Base-by-base conservation (phyloP, 2,888 invertebrate genomes). In the Cenopis cana region DNA sequence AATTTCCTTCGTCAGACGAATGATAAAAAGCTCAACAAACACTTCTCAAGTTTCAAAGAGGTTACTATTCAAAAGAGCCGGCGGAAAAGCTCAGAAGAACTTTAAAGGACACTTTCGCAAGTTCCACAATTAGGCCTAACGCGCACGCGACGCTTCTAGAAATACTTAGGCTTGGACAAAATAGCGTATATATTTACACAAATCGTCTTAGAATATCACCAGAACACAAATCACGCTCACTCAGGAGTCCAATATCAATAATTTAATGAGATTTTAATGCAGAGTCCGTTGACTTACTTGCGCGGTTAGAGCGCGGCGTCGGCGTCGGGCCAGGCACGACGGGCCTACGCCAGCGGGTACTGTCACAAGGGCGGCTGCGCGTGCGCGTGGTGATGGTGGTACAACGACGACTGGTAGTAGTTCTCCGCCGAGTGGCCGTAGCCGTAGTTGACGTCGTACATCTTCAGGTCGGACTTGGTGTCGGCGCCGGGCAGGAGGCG, bases 351-450 rank as follows among this genome's bases (percentile, higher is more conserved):
- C 94, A 97, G 94, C 81, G 97, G 97, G 87, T 97, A 97, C 94
- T 97, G 97, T 97, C 97, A 97, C 97, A 97, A 97, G 89, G 97
- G 96, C 87, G 97, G 96, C 85, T 97, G 96, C 81, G 96, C 95
- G 82, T 94, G 94, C 81, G 96, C 95, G 83, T 94, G 91, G 77
- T 94, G 94, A 76, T 91, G 92, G 85, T 95, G 96, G 89, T 98
- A 97, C 85, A 97, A 94, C 82, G 97, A 95, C 80, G 97, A 96
- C 94, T 97, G 97, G 91, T 97, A 97, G 91, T 97, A 97, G 87
- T 96, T 96, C 89, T 97, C 96, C 76, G 96, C 95, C 62, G 94
- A 88, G 80, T 94, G 91, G 9, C 94, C 94, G 78, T 94, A 93
- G 52, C 94, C 94, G 70, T 93, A 93, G 77, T 95, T 95, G 92